phyloP scores from a whole-genome alignment of 2,113 vertebrate genomes.

The rabbit (Oryctolagus cuniculus) region DNA sequence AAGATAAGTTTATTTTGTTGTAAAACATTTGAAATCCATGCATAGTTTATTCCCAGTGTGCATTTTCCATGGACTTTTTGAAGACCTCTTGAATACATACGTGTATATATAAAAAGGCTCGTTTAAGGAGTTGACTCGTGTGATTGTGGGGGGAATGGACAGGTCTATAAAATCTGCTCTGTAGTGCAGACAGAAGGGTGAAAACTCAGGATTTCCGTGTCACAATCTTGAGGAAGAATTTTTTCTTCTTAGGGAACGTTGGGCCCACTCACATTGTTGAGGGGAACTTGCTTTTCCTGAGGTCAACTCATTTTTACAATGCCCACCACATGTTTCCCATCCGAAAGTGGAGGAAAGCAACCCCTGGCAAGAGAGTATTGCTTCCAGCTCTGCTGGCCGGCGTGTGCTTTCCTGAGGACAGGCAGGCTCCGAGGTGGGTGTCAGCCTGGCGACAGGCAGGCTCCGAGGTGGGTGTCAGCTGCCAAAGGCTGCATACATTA shows the following conservation, averaged over 20 bases:
- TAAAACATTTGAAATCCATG: too few relatives aligned
- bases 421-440: too few relatives aligned
- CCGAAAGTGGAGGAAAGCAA: too few relatives aligned
- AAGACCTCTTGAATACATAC: not conserved
- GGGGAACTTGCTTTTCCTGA: not conserved
- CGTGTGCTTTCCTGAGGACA: not conserved
- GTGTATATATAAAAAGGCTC: not conserved
- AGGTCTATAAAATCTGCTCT: not conserved
- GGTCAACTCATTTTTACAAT: not conserved
- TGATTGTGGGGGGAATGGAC: not conserved
- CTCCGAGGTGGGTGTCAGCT: too few relatives aligned
- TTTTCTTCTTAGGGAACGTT: not conserved
- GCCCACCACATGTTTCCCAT: not conserved
- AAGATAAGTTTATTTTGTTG: too few relatives aligned
- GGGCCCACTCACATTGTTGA: not conserved
- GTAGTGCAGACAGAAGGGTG: not conserved
- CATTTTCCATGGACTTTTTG: too few relatives aligned
- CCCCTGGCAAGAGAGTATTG: not conserved
- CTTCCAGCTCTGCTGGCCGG: too few relatives aligned
- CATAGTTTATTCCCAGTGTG: too few relatives aligned
- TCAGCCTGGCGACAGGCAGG: too few relatives aligned
- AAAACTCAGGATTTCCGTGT: not conserved
- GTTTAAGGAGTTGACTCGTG: not conserved
- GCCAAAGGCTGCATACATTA: not conserved
- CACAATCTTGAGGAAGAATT: not conserved